Evolutionary conservation across 2,113 vertebrate species (phyloP).

Genomic region (Zapus hudsonius): DNA sequence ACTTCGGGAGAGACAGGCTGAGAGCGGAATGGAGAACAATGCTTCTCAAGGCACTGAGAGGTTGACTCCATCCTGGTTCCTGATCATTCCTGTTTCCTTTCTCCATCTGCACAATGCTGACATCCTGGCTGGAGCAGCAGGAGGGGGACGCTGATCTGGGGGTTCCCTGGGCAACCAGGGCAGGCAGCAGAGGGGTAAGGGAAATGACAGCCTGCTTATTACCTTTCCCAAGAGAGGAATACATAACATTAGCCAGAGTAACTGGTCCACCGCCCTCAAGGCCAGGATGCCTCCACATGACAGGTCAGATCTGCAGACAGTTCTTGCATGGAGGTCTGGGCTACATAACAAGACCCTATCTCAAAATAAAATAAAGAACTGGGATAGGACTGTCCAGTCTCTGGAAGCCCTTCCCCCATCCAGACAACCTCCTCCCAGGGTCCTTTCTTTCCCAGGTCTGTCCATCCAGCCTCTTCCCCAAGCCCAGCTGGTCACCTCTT

Average conservation of each 20-base stretch:
- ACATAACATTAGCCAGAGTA: not conserved
- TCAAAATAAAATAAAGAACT: not conserved
- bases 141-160: fast-evolving
- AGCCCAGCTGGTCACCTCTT: not conserved
- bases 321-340: not conserved
- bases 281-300: not conserved
- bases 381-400: fast-evolving
- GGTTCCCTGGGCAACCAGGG: not conserved
- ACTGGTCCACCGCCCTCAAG: not conserved
- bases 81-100: not conserved
- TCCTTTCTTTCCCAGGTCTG: not conserved
- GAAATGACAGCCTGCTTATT: not conserved
- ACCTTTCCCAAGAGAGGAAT: not conserved
- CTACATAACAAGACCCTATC: not conserved
- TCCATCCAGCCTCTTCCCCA: not conserved
- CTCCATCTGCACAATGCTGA: not conserved
- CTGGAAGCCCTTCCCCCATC: not conserved
- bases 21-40: too few relatives aligned
- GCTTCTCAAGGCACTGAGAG: too few relatives aligned
- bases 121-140: not conserved
- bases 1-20: too few relatives aligned
- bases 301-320: not conserved
- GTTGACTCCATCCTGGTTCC: not conserved
- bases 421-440: not conserved
- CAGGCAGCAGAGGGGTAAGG: not conserved